These are phyloP conservation scores for Burhinus oedicnemus DNA, from an alignment of 2,113 vertebrate genomes.

Conservation along the genomic window DNA sequence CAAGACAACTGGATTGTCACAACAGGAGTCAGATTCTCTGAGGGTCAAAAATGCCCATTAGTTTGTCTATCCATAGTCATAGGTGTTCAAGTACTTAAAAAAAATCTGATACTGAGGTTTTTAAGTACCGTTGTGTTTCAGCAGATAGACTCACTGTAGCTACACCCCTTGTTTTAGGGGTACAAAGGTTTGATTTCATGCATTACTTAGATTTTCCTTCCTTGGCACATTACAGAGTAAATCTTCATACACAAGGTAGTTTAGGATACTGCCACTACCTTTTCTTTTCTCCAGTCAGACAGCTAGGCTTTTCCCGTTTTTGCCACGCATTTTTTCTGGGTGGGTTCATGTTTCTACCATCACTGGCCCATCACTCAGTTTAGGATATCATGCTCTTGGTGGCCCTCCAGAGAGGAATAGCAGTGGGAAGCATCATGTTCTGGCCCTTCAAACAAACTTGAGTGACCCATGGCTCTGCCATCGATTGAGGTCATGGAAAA, in stretches of 20 bases:
- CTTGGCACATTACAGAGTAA: background rate
- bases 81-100: background rate
- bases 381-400: background rate
- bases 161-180: background rate
- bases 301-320: background rate
- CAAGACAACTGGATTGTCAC: background rate
- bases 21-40: background rate
- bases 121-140: background rate
- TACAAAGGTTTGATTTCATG: background rate
- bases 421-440: fast-evolving
- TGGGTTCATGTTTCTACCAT: background rate
- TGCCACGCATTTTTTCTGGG: background rate
- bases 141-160: background rate
- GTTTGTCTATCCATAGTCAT: background rate
- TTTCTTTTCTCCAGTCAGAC: background rate
- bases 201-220: background rate
- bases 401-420: background rate
- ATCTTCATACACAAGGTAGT: background rate
- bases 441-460: background rate
- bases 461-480: fast-evolving
- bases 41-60: background rate
- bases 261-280: background rate
- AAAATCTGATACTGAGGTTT: background rate
- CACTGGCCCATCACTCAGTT: background rate
- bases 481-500: background rate